These are phyloP conservation scores for Trochalopteron elliotii DNA, from an alignment of 2,113 vertebrate species.

Conservation along the genomic window DNA sequence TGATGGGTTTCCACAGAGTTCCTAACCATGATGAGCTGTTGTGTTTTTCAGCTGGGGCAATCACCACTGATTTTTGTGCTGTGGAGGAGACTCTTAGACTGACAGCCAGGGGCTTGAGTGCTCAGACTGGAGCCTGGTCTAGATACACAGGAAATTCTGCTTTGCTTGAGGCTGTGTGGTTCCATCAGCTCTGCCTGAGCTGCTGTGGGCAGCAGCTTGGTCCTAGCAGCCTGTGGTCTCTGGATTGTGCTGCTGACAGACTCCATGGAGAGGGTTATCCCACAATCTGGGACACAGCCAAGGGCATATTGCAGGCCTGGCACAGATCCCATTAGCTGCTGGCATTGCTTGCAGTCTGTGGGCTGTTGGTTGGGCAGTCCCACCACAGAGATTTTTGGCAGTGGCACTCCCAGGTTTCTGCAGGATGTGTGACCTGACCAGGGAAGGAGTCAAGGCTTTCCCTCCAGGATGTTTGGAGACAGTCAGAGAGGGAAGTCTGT, in stretches of 20 bases:
- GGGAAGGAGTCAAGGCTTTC: not conserved
- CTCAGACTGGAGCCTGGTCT: not conserved
- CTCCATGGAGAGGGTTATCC: not conserved
- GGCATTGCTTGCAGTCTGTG: not conserved
- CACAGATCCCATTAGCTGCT: not conserved
- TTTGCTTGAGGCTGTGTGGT: not conserved
- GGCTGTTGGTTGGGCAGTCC: fast-evolving
- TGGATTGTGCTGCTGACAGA: fast-evolving
- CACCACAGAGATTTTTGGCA: not conserved
- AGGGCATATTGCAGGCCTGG: not conserved
- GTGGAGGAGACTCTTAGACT: not conserved
- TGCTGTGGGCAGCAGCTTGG: not conserved
- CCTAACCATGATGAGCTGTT: not conserved
- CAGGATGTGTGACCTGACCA: fast-evolving
- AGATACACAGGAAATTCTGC: not conserved
- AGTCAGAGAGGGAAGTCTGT: not conserved
- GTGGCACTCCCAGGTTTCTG: not conserved
- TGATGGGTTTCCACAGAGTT: not conserved
- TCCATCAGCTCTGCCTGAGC: not conserved
- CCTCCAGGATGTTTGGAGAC: not conserved
- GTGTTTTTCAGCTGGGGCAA: not conserved
- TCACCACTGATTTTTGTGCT: not conserved
- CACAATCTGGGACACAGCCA: not conserved
- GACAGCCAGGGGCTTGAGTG: not conserved
- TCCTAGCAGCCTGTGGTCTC: not conserved